Conservation (phyloP, 2,888 invertebrate genomes). For the Agrotis ipsilon region DNA sequence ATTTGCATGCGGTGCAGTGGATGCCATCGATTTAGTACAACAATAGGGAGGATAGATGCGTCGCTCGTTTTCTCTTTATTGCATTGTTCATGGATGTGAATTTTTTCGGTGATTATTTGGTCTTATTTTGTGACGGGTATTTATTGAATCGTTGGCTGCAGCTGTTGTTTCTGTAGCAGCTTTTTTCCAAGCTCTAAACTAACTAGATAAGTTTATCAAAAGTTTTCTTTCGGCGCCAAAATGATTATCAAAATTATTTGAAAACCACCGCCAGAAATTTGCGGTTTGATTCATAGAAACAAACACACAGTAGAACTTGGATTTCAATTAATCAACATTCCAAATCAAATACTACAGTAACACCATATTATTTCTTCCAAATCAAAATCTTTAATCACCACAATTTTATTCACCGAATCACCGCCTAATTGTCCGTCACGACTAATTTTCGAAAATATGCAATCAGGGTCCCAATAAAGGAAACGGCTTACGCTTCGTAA, state of each 20-base stretch:
- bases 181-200: not conserved
- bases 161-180: not conserved
- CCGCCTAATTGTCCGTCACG: slow-evolving; percentile 38
- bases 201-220: no score
- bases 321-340: slow-evolving; percentile 2
- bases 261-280: no score
- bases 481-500: slow-evolving; percentile 57
- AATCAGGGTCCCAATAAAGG: slow-evolving; percentile 62
- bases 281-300: no score
- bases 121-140: slow-evolving; percentile 32
- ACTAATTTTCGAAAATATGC: slow-evolving; percentile 48
- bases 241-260: no score
- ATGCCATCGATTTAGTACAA: slow-evolving; percentile 73
- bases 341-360: not conserved
- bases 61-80: slow-evolving; percentile 59
- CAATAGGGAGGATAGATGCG: slow-evolving; percentile 69
- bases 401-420: slow-evolving; percentile 21
- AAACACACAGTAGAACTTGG: not conserved
- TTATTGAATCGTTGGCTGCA: slow-evolving; percentile 23
- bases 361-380: not conserved
- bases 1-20: slow-evolving; percentile 76
- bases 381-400: slow-evolving; percentile 11
- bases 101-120: slow-evolving; percentile 53
- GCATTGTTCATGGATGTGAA: slow-evolving; percentile 54
- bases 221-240: no score